Conservation (phyloP, 2,888 invertebrate species). For the Blastobasis adustella region DNA sequence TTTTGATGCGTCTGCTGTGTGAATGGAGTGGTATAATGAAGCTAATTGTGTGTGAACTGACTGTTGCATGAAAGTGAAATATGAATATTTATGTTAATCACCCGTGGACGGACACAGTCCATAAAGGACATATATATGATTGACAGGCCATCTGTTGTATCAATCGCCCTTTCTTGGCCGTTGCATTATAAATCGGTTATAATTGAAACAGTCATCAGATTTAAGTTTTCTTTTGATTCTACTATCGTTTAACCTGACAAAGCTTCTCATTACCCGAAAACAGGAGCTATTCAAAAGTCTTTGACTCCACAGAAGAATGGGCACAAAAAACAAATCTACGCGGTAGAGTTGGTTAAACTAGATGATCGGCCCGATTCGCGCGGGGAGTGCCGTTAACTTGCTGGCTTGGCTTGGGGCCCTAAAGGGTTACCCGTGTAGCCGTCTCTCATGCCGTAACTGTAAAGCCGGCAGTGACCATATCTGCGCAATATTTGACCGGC, state of each 20-base stretch:
- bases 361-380: not conserved
- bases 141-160: conserved; percentile 22
- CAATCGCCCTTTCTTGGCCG: not conserved
- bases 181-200: conserved; percentile 1
- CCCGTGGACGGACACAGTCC: conserved; percentile 22
- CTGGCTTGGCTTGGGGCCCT: conserved; percentile 3
- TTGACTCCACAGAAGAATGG: too few relatives aligned
- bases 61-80: conserved; percentile 30
- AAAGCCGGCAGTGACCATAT: not conserved
- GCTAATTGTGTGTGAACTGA: conserved; percentile 71
- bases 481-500: not conserved
- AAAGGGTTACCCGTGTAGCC: conserved; percentile 1
- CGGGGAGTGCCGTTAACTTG: conserved; percentile 7
- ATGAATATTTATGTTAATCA: conserved; percentile 63
- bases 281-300: too few relatives aligned
- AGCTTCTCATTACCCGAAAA: too few relatives aligned
- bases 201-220: too few relatives aligned
- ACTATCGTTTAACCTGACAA: too few relatives aligned
- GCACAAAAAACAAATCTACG: not conserved
- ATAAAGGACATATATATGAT: conserved; percentile 28
- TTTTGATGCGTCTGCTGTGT: conserved; percentile 30
- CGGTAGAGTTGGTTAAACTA: not conserved
- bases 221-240: not conserved
- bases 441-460: not conserved
- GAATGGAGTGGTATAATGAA: conserved; percentile 57